Conservation (phyloP, 2,113 vertebrate genomes). For the Anser brachyrhynchus region DNA sequence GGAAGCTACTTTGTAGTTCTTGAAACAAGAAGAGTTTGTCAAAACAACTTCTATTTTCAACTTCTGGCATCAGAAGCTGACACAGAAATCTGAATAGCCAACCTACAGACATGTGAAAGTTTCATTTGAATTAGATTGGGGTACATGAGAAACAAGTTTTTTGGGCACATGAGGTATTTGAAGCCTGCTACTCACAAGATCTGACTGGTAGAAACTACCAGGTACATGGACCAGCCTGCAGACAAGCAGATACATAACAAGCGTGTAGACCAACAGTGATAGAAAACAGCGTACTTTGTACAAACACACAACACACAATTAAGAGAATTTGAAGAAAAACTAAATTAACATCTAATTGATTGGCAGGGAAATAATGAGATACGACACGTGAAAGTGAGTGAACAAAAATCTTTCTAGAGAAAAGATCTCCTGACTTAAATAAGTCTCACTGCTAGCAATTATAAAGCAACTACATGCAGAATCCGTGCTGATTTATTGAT, state of each 20-base stretch:
- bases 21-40: neutral
- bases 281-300: neutral
- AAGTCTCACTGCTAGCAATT: neutral
- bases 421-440: neutral
- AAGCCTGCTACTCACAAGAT: neutral
- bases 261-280: neutral
- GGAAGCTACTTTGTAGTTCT: neutral
- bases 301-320: neutral
- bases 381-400: neutral
- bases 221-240: neutral
- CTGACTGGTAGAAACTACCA: neutral
- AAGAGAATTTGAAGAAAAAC: neutral
- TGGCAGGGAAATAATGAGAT: neutral
- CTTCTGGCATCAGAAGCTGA: neutral
- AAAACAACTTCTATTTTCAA: neutral
- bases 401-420: neutral
- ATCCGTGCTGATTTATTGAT: neutral
- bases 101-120: neutral
- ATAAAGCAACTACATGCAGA: neutral
- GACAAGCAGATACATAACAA: neutral
- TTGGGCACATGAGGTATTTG: neutral
- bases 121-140: neutral
- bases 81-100: neutral
- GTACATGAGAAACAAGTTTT: neutral
- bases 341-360: constrained; percentile 19